Base-by-base conservation (phyloP, 2,113 vertebrate species). In the Hippocampus zosterae region DNA sequence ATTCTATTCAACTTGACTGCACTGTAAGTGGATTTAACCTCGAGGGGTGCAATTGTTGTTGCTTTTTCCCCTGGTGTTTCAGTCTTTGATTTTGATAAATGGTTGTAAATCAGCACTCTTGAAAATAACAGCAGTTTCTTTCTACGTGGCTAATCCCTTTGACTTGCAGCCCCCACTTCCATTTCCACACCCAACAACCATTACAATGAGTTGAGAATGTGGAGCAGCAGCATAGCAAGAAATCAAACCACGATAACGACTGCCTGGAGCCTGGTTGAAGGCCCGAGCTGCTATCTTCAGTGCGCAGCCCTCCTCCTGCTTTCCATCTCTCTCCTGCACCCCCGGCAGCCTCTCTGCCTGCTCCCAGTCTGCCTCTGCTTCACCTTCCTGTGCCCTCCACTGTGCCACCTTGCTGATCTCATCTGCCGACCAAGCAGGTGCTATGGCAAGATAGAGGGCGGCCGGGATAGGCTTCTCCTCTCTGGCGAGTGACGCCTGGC, bases 401-500 rank as follows among this genome's bases (percentile, higher is more conserved):
- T 87, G 86, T 84, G 87, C 88, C 80, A 84, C 82, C 85, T 81
- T 84, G 78, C 85, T 84, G 87, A 92, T 92, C 90, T 91, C 91
- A 91, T 91, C 90, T 89, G 82, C 82, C 84, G 84, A 87, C 70
- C 40, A 70, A 90, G 88, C 91, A 91, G 87, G 87, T 92, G 91
- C 86, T 88, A 70, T 60, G 81, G 71, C 57, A 86, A 91, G 90
- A 92, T 92, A 91, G 84, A 81, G 84, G 71, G 61, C 69, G 83
- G 76, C 68, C 81, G 84, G 85, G 82, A 75, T 77, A 84, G 83
- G 87, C 84, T 85, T 88, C 86, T 86, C 84, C 81, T 71, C 71
- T 85, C 82, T 33, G 79, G 80, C 77, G 89, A 87, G 89, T 90
- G 90, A 89, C 74, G 80, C 71, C 81, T 77, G 72, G 80, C 77